phyloP scores from a whole-genome alignment of 2,113 vertebrate species.

The Felis catus region DNA sequence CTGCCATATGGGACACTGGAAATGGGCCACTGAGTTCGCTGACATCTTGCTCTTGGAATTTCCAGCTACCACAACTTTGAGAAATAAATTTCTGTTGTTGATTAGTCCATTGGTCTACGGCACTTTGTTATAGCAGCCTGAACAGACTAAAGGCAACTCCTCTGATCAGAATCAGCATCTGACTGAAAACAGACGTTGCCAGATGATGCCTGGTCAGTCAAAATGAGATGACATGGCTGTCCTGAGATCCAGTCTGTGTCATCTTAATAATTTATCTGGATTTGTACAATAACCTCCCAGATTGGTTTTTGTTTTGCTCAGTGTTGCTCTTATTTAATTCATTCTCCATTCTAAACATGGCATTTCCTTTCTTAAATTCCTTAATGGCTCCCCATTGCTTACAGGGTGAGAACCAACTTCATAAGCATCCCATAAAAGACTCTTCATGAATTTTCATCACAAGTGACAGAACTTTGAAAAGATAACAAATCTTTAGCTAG shows the following conservation, averaged over 20 bases:
- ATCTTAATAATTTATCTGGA: too few relatives aligned
- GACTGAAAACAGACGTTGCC: neutral
- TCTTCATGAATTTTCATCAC: neutral
- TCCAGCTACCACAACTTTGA: neutral
- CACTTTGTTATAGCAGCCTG: neutral
- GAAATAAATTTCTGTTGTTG: neutral
- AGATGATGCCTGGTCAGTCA: neutral
- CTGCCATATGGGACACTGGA: neutral
- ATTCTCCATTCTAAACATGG: neutral
- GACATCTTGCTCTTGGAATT: neutral
- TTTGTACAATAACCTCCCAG: neutral
- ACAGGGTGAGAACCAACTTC: neutral
- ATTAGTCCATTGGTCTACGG: neutral
- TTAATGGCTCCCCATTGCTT: neutral
- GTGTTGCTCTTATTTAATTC: neutral
- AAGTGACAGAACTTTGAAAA: neutral
- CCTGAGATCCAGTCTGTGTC: rapidly evolving
- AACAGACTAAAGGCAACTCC: neutral
- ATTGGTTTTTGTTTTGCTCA: neutral
- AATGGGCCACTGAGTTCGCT: neutral
- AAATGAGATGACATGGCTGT: neutral
- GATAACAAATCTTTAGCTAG: neutral
- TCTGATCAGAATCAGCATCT: neutral
- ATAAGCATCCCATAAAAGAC: neutral
- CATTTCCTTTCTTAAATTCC: neutral